Conservation (phyloP, 2,797 vertebrate species). For the Neomorphus geoffroyi region DNA sequence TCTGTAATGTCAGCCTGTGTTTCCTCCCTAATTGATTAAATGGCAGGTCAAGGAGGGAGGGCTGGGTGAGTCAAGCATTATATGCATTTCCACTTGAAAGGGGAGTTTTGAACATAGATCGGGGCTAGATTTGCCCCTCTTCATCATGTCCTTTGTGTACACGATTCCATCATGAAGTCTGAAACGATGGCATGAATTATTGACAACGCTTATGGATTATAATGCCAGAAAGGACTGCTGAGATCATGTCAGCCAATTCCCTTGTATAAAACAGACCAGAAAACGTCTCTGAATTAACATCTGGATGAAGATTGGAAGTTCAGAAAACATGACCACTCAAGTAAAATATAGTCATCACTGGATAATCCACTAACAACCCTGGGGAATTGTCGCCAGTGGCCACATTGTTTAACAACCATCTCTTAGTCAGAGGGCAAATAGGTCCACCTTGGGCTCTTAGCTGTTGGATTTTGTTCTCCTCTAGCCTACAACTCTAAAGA, state of each 20-base stretch:
- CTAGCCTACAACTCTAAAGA: not conserved
- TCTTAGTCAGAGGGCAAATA: not conserved
- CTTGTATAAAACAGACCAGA: not conserved
- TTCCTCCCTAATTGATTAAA: not conserved
- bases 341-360: not conserved
- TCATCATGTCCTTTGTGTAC: not conserved
- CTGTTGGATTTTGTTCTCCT: not conserved
- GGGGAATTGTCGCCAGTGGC: not conserved
- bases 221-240: not conserved
- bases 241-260: not conserved
- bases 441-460: not conserved
- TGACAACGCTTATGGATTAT: not conserved
- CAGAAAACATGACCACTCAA: constrained; percentile 7
- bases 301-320: constrained; percentile 10
- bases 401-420: not conserved
- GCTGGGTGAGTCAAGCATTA: not conserved
- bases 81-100: not conserved
- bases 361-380: not conserved
- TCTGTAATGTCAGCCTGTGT: not conserved
- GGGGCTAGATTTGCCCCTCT: not conserved
- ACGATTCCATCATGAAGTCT: not conserved
- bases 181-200: not conserved
- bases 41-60: not conserved
- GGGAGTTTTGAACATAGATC: not conserved
- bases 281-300: constrained; percentile 7